Percentiles rank a stretch among this genome's conserved stretches.
Conservation (phyloP, 2,797 vertebrate genomes). For the Mareca strepera region DNA sequence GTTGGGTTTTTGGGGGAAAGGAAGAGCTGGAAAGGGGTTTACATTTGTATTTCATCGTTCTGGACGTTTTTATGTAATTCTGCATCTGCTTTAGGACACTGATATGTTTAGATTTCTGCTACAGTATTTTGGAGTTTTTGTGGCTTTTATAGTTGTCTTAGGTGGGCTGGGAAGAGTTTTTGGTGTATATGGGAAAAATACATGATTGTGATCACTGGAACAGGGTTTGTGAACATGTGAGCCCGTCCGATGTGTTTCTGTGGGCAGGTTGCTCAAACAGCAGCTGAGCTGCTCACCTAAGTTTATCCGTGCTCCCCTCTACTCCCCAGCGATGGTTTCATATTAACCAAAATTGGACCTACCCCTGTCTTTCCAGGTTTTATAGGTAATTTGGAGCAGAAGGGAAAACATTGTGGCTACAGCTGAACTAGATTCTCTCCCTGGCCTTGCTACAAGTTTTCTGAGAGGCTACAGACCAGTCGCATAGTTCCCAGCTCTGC, state of each 20-base stretch:
- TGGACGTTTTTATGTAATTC: not conserved
- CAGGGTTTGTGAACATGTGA: not conserved
- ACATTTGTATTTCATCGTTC: not conserved
- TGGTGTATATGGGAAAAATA: not conserved
- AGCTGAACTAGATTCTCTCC: not conserved
- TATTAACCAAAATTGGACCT: not conserved
- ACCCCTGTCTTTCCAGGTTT: not conserved
- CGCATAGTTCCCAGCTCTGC: not conserved
- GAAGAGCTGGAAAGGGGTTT: not conserved
- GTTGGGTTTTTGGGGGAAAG: not conserved
- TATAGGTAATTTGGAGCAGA: not conserved
- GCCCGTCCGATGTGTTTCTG: not conserved
- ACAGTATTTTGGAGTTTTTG: not conserved
- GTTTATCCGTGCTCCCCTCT: not conserved
- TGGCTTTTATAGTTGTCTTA: not conserved
- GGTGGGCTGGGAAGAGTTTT: not conserved
- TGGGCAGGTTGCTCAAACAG: not conserved
- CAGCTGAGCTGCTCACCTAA: not conserved
- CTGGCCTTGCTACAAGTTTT: not conserved
- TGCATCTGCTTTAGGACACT: not conserved
- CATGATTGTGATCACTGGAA: not conserved
- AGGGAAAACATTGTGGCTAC: not conserved
- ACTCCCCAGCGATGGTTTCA: not conserved
- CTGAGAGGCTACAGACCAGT: not conserved
- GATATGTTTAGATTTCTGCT: not conserved